Base-by-base conservation (phyloP, 2,113 vertebrate species). In the Myrmecophaga tridactyla region DNA sequence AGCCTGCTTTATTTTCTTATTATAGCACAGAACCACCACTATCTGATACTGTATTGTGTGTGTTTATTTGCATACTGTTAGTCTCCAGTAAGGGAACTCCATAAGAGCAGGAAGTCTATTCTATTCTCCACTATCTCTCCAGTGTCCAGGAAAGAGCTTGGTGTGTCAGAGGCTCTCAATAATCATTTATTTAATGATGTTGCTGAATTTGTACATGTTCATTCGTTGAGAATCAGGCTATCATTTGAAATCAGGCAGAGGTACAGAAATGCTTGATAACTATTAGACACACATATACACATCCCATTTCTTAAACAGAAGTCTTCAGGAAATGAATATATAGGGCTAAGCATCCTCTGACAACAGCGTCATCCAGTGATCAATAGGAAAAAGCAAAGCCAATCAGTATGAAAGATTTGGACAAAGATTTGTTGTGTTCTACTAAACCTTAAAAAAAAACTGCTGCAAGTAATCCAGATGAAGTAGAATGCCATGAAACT, bases 401-500 rank as follows among this genome's bases (percentile, higher is more conserved):
- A 90, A 75, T 81, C 27, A 53, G 56, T 43, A 90, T 5, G 43
- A 65, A 85, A 90, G 67, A 72, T 92, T 89, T 95, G 75, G 72
- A 91, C 96, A 94, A 34, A 96, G 90, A 53, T 65, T 97, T 97
- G 95, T 92, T 93, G 89, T 10, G 34, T 96, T 95, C 78, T 96
- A 93, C 46, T 94, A 62, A 93, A 94, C 62, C 41, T 89, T 78
- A 95, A 95, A 96, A 96, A 92, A 90, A 73, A 96, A 92, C 41
- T 43, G 78, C 97, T 96, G 92, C 94, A 97, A n/a, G 27, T 46
- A 86, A 98, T 58, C 93, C 98, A 98, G 97, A 98, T 98, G 98
- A 97, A 83, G 39, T 34, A 34, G 94, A 96, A 97, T 96, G 97
- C 97, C 95, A 97, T 96, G 94, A 96, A 96, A 96, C 96, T 97